Evolutionary conservation across 1,140 invertebrate genomes (phyloP).

Genomic region (Akabosia matsudoensis): DNA sequence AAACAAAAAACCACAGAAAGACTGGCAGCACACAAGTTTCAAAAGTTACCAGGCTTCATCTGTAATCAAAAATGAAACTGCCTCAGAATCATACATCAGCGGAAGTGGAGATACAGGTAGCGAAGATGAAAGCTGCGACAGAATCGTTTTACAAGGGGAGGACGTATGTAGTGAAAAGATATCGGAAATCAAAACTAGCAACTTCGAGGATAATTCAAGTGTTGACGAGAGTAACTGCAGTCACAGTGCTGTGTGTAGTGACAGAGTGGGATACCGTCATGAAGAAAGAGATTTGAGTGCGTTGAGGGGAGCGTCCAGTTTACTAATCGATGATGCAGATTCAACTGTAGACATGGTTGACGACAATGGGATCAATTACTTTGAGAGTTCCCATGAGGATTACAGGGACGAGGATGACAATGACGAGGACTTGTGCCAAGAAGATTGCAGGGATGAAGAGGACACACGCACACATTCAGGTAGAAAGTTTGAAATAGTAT

Average conservation of each 20-base stretch:
- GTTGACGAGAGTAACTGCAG: too few relatives aligned
- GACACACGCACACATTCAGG: neutral
- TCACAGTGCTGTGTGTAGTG: neutral
- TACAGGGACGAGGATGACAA: constrained; percentile 30
- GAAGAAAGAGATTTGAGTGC: neutral
- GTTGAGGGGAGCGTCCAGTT: neutral
- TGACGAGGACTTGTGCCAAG: constrained; percentile 28
- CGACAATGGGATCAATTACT: neutral
- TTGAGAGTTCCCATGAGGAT: constrained; percentile 8
- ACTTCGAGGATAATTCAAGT: too few relatives aligned
- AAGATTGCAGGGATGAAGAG: constrained; percentile 13
- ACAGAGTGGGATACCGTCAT: neutral
- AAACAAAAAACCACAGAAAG: too few relatives aligned
- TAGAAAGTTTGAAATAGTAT: too few relatives aligned
- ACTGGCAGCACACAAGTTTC: too few relatives aligned
- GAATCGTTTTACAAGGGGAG: neutral
- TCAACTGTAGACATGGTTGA: constrained; percentile 41
- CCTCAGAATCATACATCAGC: neutral
- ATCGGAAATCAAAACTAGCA: neutral
- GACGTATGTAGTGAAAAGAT: too few relatives aligned
- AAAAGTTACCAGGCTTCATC: too few relatives aligned
- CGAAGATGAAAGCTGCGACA: neutral
- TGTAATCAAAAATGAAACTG: neutral
- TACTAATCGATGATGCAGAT: constrained; percentile 32
- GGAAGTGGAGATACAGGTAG: neutral